phyloP scores from a whole-genome alignment of 2,797 vertebrate genomes.

The Erethizon dorsatum region DNA sequence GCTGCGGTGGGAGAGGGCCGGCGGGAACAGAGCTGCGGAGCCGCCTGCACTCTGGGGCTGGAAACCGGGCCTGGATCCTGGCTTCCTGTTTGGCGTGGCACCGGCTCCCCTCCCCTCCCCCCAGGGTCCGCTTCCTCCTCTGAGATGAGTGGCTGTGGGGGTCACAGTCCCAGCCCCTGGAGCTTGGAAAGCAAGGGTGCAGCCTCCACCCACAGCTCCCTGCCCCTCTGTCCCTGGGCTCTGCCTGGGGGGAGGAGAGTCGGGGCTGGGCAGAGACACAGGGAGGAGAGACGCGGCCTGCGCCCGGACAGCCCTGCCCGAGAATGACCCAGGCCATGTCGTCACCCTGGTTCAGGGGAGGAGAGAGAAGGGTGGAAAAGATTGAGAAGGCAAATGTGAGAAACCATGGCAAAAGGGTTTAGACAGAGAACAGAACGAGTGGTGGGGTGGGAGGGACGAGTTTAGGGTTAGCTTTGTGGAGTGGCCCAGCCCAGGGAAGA shows the following conservation, averaged over 20 bases:
- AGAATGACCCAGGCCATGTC: too few species aligned
- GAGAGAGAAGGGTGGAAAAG: not conserved
- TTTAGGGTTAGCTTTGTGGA: not conserved
- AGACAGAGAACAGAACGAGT: not conserved
- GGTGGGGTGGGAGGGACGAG: not conserved
- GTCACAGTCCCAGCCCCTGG: not conserved
- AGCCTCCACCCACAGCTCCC: not conserved
- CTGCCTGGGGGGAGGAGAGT: not conserved
- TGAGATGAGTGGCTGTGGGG: not conserved
- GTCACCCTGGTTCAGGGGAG: not conserved
- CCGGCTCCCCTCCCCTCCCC: not conserved
- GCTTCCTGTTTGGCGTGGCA: not conserved
- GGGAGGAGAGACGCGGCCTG: not conserved
- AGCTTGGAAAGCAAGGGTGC: not conserved
- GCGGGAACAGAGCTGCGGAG: not conserved
- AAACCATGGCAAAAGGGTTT: not conserved
- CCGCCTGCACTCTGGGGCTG: not conserved
- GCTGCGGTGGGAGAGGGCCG: not conserved
- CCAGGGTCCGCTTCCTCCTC: not conserved
- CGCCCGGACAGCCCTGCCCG: too few species aligned
- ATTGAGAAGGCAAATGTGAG: not conserved
- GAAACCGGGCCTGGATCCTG: not conserved
- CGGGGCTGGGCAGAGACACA: not conserved
- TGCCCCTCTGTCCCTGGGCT: not conserved
- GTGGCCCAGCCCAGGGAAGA: not conserved